These are phyloP conservation scores for Taeniopygia guttata DNA, from an alignment of 2,797 vertebrate species.

Conservation along the genomic window DNA sequence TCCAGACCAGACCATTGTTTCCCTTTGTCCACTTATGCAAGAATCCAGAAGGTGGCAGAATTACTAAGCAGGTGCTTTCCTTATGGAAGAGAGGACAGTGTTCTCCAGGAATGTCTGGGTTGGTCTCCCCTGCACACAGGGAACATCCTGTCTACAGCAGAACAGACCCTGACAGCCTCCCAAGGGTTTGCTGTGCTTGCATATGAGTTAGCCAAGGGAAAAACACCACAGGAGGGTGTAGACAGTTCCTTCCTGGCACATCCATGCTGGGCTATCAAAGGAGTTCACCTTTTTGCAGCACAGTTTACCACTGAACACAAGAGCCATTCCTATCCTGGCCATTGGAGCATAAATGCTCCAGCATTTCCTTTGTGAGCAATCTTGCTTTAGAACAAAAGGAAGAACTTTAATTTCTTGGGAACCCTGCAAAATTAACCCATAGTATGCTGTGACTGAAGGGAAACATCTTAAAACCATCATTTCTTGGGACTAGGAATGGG, in stretches of 20 bases:
- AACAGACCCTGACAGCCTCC: background rate
- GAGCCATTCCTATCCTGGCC: background rate
- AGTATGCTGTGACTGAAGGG: background rate
- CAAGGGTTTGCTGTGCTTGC: background rate
- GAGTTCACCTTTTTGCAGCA: background rate
- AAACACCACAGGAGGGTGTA: background rate
- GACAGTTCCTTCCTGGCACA: background rate
- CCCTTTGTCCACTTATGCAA: background rate
- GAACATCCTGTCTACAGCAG: background rate
- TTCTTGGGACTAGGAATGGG: background rate
- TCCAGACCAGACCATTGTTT: background rate
- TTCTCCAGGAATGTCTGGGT: background rate
- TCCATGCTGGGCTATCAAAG: background rate
- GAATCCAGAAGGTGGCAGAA: constrained; percentile 14
- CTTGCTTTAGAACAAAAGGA: background rate
- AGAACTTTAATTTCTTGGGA: background rate
- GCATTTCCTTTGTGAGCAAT: background rate
- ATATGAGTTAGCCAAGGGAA: background rate
- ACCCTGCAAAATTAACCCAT: background rate
- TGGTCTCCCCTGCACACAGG: background rate
- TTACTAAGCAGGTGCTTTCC: background rate
- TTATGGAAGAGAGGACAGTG: background rate
- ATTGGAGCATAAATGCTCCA: background rate
- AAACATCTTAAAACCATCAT: background rate
- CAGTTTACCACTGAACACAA: background rate